Conservation (phyloP, 2,113 vertebrate species). For the Taxidea taxus region DNA sequence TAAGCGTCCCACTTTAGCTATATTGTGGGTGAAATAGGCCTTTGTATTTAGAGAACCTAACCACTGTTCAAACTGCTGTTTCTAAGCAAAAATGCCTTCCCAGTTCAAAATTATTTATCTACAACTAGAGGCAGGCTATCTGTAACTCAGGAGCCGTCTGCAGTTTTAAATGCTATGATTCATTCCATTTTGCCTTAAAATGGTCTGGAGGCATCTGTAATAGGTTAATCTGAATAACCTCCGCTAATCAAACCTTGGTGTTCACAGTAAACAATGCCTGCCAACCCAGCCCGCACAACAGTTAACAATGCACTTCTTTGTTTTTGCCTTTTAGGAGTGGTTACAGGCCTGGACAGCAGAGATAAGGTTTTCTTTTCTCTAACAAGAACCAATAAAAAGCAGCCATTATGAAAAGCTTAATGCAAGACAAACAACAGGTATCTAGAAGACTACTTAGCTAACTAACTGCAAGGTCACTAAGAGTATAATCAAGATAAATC, state of each 20-base stretch:
- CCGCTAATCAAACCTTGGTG: neutral
- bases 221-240: neutral
- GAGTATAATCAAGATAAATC: slow-evolving; percentile 20
- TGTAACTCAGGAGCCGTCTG: neutral
- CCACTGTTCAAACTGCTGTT: neutral
- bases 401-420: neutral
- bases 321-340: neutral
- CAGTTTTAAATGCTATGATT: slow-evolving; percentile 23
- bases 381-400: slow-evolving; percentile 61
- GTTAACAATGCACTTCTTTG: slow-evolving; percentile 54
- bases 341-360: slow-evolving; percentile 22
- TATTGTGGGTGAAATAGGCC: neutral
- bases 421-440: slow-evolving; percentile 17
- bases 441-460: slow-evolving; percentile 30
- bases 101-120: neutral
- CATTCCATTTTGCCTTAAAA: slow-evolving; percentile 51
- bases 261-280: slow-evolving; percentile 21
- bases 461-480: slow-evolving; percentile 33
- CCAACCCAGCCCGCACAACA: neutral
- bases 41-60: neutral
- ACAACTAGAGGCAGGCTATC: neutral
- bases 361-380: slow-evolving; percentile 58
- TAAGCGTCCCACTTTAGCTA: neutral
- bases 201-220: slow-evolving; percentile 7
- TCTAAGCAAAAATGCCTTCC: neutral